These are phyloP conservation scores for Accipiter virgatus DNA, from an alignment of 2,113 vertebrate species.

Conservation along the genomic window DNA sequence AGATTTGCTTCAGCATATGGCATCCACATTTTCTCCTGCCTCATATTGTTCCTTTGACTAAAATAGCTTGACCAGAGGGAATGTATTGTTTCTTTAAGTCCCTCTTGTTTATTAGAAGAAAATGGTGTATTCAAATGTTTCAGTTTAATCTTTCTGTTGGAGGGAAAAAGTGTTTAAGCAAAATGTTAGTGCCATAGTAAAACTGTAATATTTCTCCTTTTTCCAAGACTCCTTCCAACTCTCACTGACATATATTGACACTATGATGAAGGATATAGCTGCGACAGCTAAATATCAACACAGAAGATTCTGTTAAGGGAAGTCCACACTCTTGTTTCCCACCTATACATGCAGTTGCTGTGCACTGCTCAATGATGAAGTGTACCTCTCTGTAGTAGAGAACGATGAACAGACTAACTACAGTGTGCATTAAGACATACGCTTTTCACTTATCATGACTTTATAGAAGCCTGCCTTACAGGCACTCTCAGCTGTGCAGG, in stretches of 20 bases:
- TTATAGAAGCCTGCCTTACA: slow-evolving; percentile 64
- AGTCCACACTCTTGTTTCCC: neutral
- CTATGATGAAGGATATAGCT: slow-evolving; percentile 34
- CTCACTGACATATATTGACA: slow-evolving; percentile 31
- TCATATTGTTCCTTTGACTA: slow-evolving; percentile 60
- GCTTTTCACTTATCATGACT: slow-evolving; percentile 62
- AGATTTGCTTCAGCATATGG: slow-evolving; percentile 55
- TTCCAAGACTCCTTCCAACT: slow-evolving; percentile 55
- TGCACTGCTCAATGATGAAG: slow-evolving; percentile 54
- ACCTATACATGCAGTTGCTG: slow-evolving; percentile 39
- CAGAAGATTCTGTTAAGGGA: neutral
- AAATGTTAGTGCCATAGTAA: slow-evolving; percentile 66
- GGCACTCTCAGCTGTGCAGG: slow-evolving; percentile 63
- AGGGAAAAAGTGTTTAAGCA: slow-evolving; percentile 47
- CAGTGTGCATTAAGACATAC: slow-evolving; percentile 23
- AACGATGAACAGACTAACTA: slow-evolving; percentile 56
- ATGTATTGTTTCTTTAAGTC: slow-evolving; percentile 36
- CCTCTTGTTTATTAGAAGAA: slow-evolving; percentile 31
- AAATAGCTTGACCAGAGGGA: slow-evolving; percentile 63
- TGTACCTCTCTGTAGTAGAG: slow-evolving; percentile 64
- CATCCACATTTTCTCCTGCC: slow-evolving; percentile 57
- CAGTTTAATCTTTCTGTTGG: slow-evolving; percentile 47
- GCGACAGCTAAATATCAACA: neutral
- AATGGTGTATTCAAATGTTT: slow-evolving; percentile 28
- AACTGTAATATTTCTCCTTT: slow-evolving; percentile 37